Evolutionary conservation across 2,797 vertebrate genomes (phyloP).

Genomic region (Pipistrellus nathusii): DNA sequence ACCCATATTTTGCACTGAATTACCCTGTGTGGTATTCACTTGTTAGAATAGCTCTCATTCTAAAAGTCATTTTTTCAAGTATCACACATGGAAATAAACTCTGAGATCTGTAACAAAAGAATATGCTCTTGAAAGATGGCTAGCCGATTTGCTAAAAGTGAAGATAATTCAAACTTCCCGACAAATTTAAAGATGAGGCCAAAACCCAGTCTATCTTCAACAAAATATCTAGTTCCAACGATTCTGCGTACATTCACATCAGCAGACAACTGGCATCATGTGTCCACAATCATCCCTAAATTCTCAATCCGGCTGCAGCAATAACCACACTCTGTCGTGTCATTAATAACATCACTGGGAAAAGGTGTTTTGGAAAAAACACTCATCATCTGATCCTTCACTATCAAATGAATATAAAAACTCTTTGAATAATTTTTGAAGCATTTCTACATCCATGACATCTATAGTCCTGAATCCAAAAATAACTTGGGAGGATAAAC

Average conservation of each 20-base stretch:
- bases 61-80: slow-evolving; percentile 33
- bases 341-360: slow-evolving; percentile 42
- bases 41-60: slow-evolving; percentile 5
- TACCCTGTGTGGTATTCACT: not conserved
- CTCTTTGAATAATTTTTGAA: slow-evolving; percentile 73
- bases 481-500: not conserved
- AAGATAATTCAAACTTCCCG: slow-evolving; percentile 19
- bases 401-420: slow-evolving; percentile 71
- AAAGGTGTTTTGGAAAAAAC: slow-evolving; percentile 36
- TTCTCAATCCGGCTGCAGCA: not conserved
- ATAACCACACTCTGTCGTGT: not conserved
- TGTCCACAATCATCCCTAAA: not conserved
- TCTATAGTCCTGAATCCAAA: slow-evolving; percentile 1
- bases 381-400: slow-evolving; percentile 35
- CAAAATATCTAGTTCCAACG: not conserved
- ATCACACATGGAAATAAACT: slow-evolving; percentile 36
- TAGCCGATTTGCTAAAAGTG: not conserved
- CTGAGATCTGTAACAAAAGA: slow-evolving; percentile 28
- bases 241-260: not conserved
- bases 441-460: slow-evolving; percentile 49
- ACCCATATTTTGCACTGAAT: not conserved
- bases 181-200: slow-evolving; percentile 19
- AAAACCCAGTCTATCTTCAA: slow-evolving; percentile 23
- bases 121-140: slow-evolving; percentile 41
- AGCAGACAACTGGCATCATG: not conserved